Evolutionary conservation across 2,113 vertebrate genomes (phyloP).

Genomic region (Myrmecobius fasciatus): DNA sequence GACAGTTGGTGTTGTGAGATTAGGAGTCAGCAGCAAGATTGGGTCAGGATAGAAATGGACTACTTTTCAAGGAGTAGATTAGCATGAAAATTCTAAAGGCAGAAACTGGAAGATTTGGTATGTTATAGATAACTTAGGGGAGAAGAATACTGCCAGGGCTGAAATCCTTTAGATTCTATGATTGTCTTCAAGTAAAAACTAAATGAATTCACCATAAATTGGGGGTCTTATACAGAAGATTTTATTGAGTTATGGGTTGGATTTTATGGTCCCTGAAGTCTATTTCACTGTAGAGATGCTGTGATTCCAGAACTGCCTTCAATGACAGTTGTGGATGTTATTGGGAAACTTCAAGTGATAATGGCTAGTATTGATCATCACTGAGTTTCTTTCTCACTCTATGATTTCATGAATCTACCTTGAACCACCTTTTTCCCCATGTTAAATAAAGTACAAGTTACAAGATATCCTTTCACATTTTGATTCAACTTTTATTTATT

Average conservation of each 20-base stretch:
- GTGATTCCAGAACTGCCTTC: not conserved
- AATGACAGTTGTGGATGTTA: not conserved
- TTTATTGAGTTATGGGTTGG: not conserved
- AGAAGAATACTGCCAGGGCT: not conserved
- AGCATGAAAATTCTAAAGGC: not conserved
- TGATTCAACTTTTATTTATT: not conserved
- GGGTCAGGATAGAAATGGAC: too few relatives aligned
- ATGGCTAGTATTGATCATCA: not conserved
- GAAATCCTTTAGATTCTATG: not conserved
- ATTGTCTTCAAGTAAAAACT: not conserved
- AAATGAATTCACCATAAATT: not conserved
- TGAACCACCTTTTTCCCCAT: not conserved
- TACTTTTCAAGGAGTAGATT: not conserved
- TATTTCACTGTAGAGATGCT: not conserved
- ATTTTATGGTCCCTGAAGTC: not conserved
- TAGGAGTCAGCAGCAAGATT: not conserved
- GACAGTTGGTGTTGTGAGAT: not conserved
- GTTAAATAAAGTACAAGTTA: too few relatives aligned
- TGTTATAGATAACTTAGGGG: not conserved
- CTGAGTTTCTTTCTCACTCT: not conserved
- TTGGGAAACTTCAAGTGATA: not conserved
- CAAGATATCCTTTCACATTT: not conserved
- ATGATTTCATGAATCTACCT: not conserved
- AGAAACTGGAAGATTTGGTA: not conserved
- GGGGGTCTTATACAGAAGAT: not conserved